Evolutionary conservation across 2,797 vertebrate genomes (phyloP).

Genomic region (Spinus pinus): DNA sequence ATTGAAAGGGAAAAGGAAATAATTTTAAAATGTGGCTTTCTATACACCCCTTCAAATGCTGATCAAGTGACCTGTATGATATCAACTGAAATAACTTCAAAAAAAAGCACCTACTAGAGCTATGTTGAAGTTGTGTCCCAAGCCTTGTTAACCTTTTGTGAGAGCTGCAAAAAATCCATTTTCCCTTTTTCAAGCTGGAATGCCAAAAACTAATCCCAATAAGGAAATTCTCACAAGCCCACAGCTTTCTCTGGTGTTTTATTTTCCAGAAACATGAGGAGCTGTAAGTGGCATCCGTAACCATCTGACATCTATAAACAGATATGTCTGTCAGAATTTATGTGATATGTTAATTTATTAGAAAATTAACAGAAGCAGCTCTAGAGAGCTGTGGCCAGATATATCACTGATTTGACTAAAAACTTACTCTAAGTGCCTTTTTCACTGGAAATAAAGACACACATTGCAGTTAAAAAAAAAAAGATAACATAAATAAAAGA

Average conservation of each 20-base stretch:
- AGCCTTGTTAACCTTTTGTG: not conserved
- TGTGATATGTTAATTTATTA: not conserved
- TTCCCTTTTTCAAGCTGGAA: not conserved
- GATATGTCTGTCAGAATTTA: not conserved
- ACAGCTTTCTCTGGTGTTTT: not conserved
- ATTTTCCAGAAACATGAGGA: not conserved
- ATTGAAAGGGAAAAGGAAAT: not conserved
- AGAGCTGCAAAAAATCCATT: not conserved
- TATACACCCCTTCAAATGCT: not conserved
- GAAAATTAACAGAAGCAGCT: not conserved
- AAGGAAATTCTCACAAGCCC: not conserved
- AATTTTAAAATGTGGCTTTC: not conserved
- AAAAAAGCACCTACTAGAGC: not conserved
- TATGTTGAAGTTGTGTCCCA: not conserved
- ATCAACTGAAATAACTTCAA: not conserved
- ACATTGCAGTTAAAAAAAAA: fast-evolving
- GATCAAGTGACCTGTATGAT: not conserved
- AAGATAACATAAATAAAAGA: fast-evolving
- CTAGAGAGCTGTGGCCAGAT: not conserved
- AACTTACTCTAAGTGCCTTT: not conserved
- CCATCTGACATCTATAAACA: not conserved
- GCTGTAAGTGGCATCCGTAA: not conserved
- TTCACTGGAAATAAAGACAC: not conserved
- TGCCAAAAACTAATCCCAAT: not conserved
- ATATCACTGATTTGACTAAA: not conserved